Conservation (phyloP, 2,888 invertebrate genomes). For the Portevinia maculata region DNA sequence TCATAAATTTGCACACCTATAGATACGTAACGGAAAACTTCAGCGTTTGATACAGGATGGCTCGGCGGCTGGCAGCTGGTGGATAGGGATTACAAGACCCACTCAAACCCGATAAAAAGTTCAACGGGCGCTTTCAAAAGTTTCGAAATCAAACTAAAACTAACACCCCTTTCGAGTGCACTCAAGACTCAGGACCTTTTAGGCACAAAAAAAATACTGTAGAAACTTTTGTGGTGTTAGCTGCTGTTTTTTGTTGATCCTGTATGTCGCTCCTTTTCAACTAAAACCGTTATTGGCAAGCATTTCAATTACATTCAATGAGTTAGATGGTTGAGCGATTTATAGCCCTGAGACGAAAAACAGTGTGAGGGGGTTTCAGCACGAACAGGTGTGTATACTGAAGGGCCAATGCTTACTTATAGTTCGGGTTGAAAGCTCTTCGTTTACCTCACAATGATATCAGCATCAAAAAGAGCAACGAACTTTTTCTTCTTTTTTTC, state of each 20-base stretch:
- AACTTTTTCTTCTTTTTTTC: conserved; percentile 22
- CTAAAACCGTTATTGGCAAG: conserved; percentile 73
- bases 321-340: conserved; percentile 72
- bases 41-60: conserved; percentile 11
- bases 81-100: conserved; percentile 36
- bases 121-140: conserved; percentile 37
- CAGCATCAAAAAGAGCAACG: conserved; percentile 33
- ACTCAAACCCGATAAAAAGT: conserved; percentile 37
- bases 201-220: conserved; percentile 36
- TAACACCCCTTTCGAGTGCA: conserved; percentile 26
- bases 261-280: conserved; percentile 55
- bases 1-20: conserved; percentile 59
- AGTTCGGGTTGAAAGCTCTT: conserved; percentile 57
- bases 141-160: conserved; percentile 62
- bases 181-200: conserved; percentile 50
- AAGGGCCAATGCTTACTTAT: conserved; percentile 43
- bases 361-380: conserved; percentile 18
- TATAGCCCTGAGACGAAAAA: conserved; percentile 50
- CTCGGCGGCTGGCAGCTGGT: background rate
- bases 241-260: conserved; percentile 55
- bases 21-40: conserved; percentile 48
- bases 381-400: conserved; percentile 63
- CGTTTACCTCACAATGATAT: conserved; percentile 40
- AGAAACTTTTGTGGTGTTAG: conserved; percentile 55
- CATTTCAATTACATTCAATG: conserved; percentile 75